phyloP scores from a whole-genome alignment of 2,113 vertebrate genomes.

The Phalacrocorax carbo region DNA sequence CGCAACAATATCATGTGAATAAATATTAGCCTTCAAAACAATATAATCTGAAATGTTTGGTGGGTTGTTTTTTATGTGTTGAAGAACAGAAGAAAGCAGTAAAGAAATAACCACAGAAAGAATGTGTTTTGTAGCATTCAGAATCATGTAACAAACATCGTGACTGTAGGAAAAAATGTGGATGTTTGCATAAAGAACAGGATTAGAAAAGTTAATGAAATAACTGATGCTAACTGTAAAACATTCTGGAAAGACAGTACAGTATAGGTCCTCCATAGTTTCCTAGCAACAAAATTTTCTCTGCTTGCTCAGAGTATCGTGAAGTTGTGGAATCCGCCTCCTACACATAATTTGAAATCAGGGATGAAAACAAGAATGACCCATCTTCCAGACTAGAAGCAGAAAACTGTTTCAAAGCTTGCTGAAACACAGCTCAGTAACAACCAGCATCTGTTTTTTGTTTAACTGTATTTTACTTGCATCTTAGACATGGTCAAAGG shows the following conservation, averaged over 20 bases:
- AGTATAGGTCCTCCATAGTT: conserved; percentile 46
- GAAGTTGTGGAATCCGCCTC: conserved; percentile 54
- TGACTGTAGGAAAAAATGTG: not conserved
- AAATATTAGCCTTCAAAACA: not conserved
- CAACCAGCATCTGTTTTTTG: not conserved
- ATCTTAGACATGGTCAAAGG: not conserved
- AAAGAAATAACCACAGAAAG: not conserved
- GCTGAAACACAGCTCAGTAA: not conserved
- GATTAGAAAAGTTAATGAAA: not conserved
- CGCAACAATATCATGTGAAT: not conserved
- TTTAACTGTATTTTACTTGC: not conserved
- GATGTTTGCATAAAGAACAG: not conserved
- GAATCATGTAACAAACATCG: not conserved
- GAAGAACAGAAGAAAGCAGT: not conserved
- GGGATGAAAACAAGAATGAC: conserved; percentile 52
- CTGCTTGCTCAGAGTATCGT: conserved; percentile 49
- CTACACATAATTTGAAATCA: conserved; percentile 62
- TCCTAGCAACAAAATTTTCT: conserved; percentile 75
- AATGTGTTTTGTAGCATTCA: not conserved
- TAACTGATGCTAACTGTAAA: conserved; percentile 25
- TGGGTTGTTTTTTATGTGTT: not conserved
- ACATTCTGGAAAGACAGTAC: conserved; percentile 25
- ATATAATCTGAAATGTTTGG: not conserved
- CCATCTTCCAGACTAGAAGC: not conserved
- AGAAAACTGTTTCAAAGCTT: not conserved